These are phyloP conservation scores for Litoditis marina DNA, from an alignment of 2,888 invertebrate species.

Conservation along the genomic window DNA sequence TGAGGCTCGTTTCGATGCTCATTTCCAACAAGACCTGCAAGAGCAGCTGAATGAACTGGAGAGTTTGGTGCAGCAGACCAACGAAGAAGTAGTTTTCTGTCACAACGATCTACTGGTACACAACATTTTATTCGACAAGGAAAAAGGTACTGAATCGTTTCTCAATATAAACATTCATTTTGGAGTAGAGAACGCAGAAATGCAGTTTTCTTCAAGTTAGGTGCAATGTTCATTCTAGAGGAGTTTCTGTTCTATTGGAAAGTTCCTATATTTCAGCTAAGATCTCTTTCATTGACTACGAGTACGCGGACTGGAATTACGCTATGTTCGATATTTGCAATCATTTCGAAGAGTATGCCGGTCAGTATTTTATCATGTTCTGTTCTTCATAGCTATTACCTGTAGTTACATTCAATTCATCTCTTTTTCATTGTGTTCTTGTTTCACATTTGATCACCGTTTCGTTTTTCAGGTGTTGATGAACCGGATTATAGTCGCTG, in stretches of 20 bases:
- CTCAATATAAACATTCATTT: too few relatives aligned
- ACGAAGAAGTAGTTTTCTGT: conserved; percentile 75
- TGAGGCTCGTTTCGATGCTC: conserved; percentile 21
- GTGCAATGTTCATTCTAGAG: too few relatives aligned
- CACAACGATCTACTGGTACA: conserved; percentile 95
- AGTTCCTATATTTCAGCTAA: too few relatives aligned
- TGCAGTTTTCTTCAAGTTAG: too few relatives aligned
- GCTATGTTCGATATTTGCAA: conserved; percentile 94
- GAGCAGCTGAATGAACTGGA: conserved; percentile 17
- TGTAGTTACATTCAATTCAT: too few relatives aligned
- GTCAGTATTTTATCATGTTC: conserved; percentile 64
- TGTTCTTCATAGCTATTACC: too few relatives aligned
- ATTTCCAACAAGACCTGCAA: conserved; percentile 21
- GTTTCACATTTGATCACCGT: not conserved
- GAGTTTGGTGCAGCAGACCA: not conserved
- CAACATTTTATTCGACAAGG: conserved; percentile 82
- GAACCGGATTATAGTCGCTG: conserved; percentile 50
- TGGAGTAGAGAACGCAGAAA: too few relatives aligned
- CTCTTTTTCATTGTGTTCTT: too few relatives aligned
- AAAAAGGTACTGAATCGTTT: too few relatives aligned
- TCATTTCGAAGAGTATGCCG: conserved; percentile 95
- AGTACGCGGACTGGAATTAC: conserved; percentile 89
- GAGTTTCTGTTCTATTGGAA: too few relatives aligned
- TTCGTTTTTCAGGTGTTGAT: conserved; percentile 50
- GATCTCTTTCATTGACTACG: conserved; percentile 83